These are phyloP conservation scores for Rousettus leschenaultii DNA, from an alignment of 2,113 vertebrate species.

Conservation along the genomic window DNA sequence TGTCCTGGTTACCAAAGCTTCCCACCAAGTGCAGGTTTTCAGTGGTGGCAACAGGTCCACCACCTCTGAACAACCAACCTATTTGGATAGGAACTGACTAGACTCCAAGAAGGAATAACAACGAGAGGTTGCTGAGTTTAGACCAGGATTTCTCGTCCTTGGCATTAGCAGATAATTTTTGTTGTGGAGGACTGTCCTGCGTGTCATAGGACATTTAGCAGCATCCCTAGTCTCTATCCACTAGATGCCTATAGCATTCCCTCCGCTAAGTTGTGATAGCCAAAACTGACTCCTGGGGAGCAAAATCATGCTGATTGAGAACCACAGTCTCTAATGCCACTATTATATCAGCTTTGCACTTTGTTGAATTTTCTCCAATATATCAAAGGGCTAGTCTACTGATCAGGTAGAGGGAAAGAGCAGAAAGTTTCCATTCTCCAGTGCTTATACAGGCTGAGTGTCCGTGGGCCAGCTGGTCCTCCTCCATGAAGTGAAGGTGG, in stretches of 20 bases:
- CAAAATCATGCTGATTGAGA: neutral
- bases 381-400: neutral
- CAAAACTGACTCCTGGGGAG: neutral
- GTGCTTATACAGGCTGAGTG: neutral
- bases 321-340: neutral
- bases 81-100: neutral
- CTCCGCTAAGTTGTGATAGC: neutral
- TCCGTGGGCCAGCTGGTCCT: neutral
- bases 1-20: neutral
- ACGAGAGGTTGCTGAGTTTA: neutral
- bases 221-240: neutral
- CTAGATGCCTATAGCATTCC: neutral
- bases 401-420: neutral
- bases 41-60: neutral
- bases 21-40: neutral
- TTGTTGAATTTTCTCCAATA: neutral
- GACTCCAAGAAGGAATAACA: neutral
- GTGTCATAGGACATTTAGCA: neutral
- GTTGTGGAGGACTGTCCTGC: neutral
- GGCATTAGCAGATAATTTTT: neutral
- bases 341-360: neutral
- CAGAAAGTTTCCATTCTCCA: neutral
- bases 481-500: neutral
- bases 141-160: neutral
- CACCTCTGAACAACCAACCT: neutral